Base-by-base conservation (phyloP, 2,797 vertebrate genomes). In the Chelonia mydas region DNA sequence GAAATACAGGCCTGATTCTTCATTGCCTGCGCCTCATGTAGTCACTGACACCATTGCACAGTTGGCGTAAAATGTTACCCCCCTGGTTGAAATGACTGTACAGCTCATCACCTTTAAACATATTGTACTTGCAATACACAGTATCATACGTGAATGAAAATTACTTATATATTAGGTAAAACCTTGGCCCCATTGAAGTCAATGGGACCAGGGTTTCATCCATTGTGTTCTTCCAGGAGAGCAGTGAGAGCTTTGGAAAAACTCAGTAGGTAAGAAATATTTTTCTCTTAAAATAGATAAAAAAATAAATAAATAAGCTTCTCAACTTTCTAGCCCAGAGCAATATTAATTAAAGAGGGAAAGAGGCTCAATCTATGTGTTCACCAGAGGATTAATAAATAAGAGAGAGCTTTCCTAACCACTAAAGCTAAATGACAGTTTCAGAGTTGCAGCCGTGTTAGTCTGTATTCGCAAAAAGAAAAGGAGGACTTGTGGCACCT, bases 261-360 rank as follows among this genome's bases (percentile, higher is more conserved):
- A 5, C 45, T 15, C 72, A 13, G 37, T 23, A 41, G 15, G 28
- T 79, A 81, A 86, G 86, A 82, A 92, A 61, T 68, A 1, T 0
- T 90, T 91, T 87, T 74, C 81, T 65, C 78, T 91, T 86, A 86
- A 95, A 97, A 94, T 94, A 94, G 96, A 93, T 89, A 2, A 96
- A 87, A 93, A 95, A 96, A 93, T 89, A 2, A 96, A 87, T 94
- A 95, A 96, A 91, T 86, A 2, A 95, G 80, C 53, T 88, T 55
- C 92, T 87, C 72, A 17, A 82, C 65, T 90, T 94, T 54, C 7
- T 83, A 87, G 93, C 95, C 89, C 37, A 54, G 27, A 90, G 93
- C 87, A 89, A 93, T 89, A 88, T 91, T 93, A 94, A 94, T 95
- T 96, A 96, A 47, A 91, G 83, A 86, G 49, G 21, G 82, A 21